Evolutionary conservation across 2,888 invertebrate species (phyloP), one percentile per base, ranked within the genome.

Genomic region (Limenitis camilla): DNA sequence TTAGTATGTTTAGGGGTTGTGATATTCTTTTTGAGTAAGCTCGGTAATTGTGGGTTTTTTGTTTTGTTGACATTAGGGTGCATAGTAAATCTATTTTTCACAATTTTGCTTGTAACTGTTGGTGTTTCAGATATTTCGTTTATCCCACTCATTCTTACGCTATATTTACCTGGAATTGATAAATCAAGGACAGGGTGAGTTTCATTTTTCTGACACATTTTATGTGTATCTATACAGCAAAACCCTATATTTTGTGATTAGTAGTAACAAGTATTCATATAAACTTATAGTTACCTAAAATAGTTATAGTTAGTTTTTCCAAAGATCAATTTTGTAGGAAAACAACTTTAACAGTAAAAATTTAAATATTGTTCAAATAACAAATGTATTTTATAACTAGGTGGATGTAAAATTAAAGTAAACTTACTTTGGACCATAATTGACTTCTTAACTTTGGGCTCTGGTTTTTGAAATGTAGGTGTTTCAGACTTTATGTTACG

Each of bases 61-160:
- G 83, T 83, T 61, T 84, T 85, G 50, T 81, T 78, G 4, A 65
- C 65, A 45, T 41, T 36, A 27, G 32, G 38, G 6, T 43, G 48
- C 11, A 68, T 42, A 6, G 72, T 74, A 56, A 69, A 61, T 55
- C 67, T 65, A 19, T 50, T 71, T 52, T 61, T 73, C 0, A 55
- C 19, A 27, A 49, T 5, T 35, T 74, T 74, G 5, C 59, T 68
- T 5, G 58, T 52, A 9, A 61, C 29, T 9, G 67, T 49, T 49
- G 86, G 85, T 44, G 85, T 84, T 61, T 80, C 74, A 32, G 76
- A 65, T 54, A 85, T 80, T 27, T 74, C 66, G 56, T 58, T 74
- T 50, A 86, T 65, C 5, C 86, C 86, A 67, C 86, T 86, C 53
- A 86, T 83, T 53, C 81, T 71, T 27, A 72, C 62, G 50, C 57